Percentiles rank a stretch among this genome's conserved stretches.
phyloP scores from a whole-genome alignment of 2,113 vertebrate species.

The Setophaga kirtlandii region DNA sequence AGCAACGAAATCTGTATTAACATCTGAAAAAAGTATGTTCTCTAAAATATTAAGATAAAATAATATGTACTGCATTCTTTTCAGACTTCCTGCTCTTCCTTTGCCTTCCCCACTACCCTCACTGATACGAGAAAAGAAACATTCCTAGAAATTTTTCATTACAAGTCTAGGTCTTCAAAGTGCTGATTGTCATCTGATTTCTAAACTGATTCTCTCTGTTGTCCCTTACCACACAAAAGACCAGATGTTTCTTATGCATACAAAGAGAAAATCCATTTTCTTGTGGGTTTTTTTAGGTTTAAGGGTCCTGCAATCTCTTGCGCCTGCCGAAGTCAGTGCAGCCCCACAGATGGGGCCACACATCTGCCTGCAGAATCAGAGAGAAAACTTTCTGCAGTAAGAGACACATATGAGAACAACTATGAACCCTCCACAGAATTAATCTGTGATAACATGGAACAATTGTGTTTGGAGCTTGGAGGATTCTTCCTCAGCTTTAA shows the following conservation, averaged over 20 bases:
- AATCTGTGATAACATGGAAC: background rate
- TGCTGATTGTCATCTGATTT: background rate
- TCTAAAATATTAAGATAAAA: slow-evolving; percentile 13
- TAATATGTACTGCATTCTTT: background rate
- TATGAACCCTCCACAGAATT: background rate
- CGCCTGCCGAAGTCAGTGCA: background rate
- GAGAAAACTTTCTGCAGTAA: background rate
- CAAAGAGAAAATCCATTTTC: background rate
- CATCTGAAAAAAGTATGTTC: slow-evolving; percentile 39
- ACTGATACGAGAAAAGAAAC: background rate
- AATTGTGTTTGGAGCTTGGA: background rate
- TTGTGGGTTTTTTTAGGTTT: background rate
- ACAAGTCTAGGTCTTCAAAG: background rate
- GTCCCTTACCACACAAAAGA: background rate
- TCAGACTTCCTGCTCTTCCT: background rate
- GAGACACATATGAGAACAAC: background rate
- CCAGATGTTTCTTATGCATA: background rate
- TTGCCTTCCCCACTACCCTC: background rate
- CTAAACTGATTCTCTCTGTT: background rate
- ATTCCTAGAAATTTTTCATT: background rate
- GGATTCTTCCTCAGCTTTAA: background rate
- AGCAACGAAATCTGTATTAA: slow-evolving; percentile 48
- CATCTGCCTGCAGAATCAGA: background rate
- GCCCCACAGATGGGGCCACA: background rate
- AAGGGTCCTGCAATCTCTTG: background rate